Percentiles rank a stretch among this genome's conserved stretches.
Evolutionary conservation across 2,797 vertebrate genomes (phyloP).

Genomic region (Argya squamiceps): DNA sequence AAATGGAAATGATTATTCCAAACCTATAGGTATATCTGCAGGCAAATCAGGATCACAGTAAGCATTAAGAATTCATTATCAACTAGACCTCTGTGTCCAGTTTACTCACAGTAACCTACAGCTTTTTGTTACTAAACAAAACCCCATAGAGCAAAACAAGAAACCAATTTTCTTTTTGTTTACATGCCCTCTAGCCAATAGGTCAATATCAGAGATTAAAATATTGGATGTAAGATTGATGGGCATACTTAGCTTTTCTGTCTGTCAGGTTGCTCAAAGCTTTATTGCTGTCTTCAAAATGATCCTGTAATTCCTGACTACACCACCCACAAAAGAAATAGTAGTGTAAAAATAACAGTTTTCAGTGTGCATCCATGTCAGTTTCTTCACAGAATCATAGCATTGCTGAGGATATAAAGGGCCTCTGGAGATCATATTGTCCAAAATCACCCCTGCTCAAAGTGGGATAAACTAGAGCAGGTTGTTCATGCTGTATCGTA

Average conservation of each 20-base stretch:
- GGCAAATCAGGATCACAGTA: neutral
- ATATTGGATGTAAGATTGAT: neutral
- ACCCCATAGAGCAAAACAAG: neutral
- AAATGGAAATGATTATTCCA: neutral
- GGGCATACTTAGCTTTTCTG: neutral
- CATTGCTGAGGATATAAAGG: neutral
- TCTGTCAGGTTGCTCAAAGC: neutral
- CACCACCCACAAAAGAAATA: neutral
- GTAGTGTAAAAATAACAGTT: neutral
- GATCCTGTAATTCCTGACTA: neutral
- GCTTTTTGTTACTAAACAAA: neutral
- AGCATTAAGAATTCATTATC: neutral
- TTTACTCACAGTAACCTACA: neutral
- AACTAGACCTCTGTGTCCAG: neutral
- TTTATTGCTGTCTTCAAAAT: neutral
- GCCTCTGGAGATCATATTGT: neutral
- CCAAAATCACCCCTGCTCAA: neutral
- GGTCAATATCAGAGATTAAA: neutral
- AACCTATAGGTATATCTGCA: neutral
- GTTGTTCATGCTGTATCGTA: fast-evolving
- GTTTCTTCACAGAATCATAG: neutral
- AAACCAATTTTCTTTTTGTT: neutral
- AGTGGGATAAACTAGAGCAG: neutral
- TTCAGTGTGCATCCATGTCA: neutral
- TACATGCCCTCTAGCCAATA: neutral